phyloP scores from a whole-genome alignment of 2,797 vertebrate genomes.

The Valencia hispanica region DNA sequence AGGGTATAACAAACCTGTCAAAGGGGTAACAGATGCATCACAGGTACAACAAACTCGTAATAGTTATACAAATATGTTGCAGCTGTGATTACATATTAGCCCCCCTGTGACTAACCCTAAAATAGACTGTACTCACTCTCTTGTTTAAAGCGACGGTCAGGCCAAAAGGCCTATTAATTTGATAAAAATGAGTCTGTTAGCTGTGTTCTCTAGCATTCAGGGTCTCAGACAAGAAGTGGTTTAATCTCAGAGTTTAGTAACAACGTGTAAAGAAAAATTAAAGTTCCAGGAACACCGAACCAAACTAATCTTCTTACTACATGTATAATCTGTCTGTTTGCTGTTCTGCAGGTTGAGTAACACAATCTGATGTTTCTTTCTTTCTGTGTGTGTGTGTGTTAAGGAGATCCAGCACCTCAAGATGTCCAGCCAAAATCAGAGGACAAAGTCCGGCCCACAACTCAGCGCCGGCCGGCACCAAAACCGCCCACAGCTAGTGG shows the following conservation, averaged over 20 bases:
- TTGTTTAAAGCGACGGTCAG: not conserved
- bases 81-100: not conserved
- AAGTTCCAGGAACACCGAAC: constrained; percentile 14
- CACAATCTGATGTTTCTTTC: constrained; percentile 58
- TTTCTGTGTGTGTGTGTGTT: constrained; percentile 21
- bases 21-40: too few relatives aligned
- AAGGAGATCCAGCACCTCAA: constrained; percentile 88
- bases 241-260: not conserved
- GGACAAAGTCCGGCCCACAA: constrained; percentile 87
- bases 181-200: not conserved
- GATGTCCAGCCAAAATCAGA: constrained; percentile 84
- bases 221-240: not conserved
- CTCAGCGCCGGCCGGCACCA: constrained; percentile 82
- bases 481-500: constrained; percentile 74
- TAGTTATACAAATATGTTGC: not conserved
- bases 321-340: constrained; percentile 57
- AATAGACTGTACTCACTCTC: not conserved
- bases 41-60: not conserved
- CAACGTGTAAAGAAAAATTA: not conserved
- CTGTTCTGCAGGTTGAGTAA: constrained; percentile 56
- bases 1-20: too few relatives aligned
- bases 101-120: too few relatives aligned
- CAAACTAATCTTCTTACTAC: constrained; percentile 40
- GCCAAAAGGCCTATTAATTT: not conserved
- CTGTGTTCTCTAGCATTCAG: not conserved